phyloP scores from a whole-genome alignment of 2,888 invertebrate species.

The Nebria salina region DNA sequence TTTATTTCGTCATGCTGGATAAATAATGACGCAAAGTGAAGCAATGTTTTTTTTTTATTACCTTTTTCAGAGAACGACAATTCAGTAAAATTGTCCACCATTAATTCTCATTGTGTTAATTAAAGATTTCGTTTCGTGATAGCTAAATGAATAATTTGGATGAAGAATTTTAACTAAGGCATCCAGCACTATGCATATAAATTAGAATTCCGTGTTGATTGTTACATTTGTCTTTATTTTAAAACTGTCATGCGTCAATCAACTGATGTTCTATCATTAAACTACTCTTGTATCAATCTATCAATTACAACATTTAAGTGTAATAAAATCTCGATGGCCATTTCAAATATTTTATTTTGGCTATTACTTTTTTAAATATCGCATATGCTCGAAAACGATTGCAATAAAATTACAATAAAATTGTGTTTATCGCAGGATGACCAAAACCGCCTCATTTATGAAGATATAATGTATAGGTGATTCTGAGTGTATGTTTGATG shows the following conservation, averaged over 20 bases:
- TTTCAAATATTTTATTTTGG: no score
- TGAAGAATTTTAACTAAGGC: not conserved
- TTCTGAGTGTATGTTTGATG: no score
- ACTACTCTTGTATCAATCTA: no score
- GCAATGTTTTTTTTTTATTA: conserved; percentile 16
- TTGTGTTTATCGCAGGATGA: no score
- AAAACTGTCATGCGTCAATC: not conserved
- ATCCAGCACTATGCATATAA: not conserved
- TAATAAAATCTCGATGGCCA: no score
- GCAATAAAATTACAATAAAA: no score
- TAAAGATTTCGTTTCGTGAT: conserved; percentile 36
- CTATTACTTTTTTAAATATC: no score
- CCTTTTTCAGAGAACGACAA: conserved; percentile 14
- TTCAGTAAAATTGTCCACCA: conserved; percentile 25
- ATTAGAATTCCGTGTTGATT: not conserved
- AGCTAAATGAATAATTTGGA: conserved; percentile 7
- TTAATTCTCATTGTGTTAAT: conserved; percentile 38
- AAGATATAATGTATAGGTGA: no score
- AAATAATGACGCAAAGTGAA: conserved; percentile 34
- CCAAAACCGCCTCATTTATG: no score
- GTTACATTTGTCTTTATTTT: not conserved
- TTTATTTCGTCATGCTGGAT: conserved; percentile 11
- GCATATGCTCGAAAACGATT: no score
- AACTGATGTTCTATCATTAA: no score
- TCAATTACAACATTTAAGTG: no score